phyloP scores from a whole-genome alignment of 2,888 invertebrate species.

The Eulithis prunata region DNA sequence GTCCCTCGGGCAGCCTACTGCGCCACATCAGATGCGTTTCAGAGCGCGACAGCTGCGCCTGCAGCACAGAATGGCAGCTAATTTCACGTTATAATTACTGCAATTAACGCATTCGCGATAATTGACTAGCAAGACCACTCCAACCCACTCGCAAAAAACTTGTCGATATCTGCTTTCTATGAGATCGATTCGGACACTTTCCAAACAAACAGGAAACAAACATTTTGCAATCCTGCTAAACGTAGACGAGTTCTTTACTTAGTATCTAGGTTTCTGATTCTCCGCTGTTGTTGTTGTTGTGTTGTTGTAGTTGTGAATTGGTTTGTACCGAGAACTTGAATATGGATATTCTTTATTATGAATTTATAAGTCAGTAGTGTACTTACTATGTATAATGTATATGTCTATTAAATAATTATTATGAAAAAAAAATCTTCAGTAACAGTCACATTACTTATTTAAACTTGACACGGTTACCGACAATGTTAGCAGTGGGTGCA shows the following conservation, averaged over 20 bases:
- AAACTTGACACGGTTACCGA: constrained; percentile 50
- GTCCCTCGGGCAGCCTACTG: constrained; percentile 28
- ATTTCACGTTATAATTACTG: constrained; percentile 50
- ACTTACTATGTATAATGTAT: too few species aligned
- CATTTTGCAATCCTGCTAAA: constrained; percentile 2
- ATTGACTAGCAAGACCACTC: constrained; percentile 34
- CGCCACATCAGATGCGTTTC: constrained; percentile 38
- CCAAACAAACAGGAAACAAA: constrained; percentile 19
- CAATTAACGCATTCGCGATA: constrained; percentile 43
- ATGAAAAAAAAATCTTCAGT: neutral
- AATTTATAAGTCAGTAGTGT: too few species aligned
- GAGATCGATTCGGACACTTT: constrained; percentile 22
- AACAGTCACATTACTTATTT: neutral
- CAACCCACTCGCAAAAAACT: constrained; percentile 26
- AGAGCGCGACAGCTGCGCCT: constrained; percentile 35
- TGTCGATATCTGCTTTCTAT: constrained; percentile 23
- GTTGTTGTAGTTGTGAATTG: too few species aligned
- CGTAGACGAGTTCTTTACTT: neutral
- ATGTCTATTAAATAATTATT: neutral
- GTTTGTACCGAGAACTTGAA: too few species aligned
- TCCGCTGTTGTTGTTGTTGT: too few species aligned
- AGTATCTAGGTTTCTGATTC: neutral
- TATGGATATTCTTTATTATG: too few species aligned
- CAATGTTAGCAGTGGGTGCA: constrained; percentile 44
- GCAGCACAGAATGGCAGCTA: constrained; percentile 31